These are phyloP conservation scores for Pelmatolapia mariae DNA, from an alignment of 2,113 vertebrate genomes.

Conservation along the genomic window DNA sequence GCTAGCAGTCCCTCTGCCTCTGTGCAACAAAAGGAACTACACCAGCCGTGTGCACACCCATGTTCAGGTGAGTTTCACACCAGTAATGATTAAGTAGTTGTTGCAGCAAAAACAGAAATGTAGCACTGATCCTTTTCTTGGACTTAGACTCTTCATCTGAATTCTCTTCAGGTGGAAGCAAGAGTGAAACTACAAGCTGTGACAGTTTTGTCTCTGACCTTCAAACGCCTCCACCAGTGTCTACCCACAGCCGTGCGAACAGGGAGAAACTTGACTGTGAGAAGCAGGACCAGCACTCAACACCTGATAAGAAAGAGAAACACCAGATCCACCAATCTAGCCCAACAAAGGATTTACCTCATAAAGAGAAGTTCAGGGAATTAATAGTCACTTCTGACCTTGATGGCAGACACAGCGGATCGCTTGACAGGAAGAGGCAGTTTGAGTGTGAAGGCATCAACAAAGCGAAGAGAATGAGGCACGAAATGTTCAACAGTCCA, in stretches of 20 bases:
- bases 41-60: slow-evolving; percentile 74
- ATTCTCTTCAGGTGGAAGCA: slow-evolving; percentile 69
- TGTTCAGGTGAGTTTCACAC: slow-evolving; percentile 72
- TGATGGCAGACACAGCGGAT: slow-evolving; percentile 62
- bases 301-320: slow-evolving; percentile 29
- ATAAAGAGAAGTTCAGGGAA: slow-evolving; percentile 68
- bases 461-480: slow-evolving; percentile 77
- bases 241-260: background rate
- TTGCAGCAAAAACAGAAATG: background rate
- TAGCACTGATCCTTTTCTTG: background rate
- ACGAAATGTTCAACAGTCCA: slow-evolving; percentile 73
- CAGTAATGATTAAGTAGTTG: background rate
- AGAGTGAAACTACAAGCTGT: slow-evolving; percentile 25
- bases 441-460: slow-evolving; percentile 59
- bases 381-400: slow-evolving; percentile 55
- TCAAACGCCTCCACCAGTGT: background rate
- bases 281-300: slow-evolving; percentile 65
- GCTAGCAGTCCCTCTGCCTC: slow-evolving; percentile 74
- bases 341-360: slow-evolving; percentile 71
- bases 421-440: slow-evolving; percentile 72
- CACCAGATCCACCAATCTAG: slow-evolving; percentile 54
- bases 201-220: slow-evolving; percentile 5
- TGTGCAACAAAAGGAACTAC: slow-evolving; percentile 76
- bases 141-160: slow-evolving; percentile 76
- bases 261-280: slow-evolving; percentile 66